Evolutionary conservation across 1,140 invertebrate species (phyloP), one percentile per base, ranked within the genome.

Genomic region (Ruditapes philippinarum): DNA sequence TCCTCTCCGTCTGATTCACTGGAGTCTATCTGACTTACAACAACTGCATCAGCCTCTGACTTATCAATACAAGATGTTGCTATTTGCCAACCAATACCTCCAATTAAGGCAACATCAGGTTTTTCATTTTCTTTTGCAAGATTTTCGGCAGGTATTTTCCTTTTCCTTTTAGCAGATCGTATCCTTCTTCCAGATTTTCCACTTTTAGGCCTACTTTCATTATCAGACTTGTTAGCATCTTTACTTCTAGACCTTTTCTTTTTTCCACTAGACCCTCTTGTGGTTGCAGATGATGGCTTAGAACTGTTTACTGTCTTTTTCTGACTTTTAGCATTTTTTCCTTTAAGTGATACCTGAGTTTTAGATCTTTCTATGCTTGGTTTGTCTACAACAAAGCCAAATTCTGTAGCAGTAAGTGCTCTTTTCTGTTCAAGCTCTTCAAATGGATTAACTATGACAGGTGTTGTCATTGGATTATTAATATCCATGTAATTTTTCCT

Each of bases 1-100:
- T 79, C 84, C 14, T 94, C 93, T 62, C 86, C 90, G 28, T 93
- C 92, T 51, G 92, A 93, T 33, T 88, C 89, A 80, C 87, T 86
- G 1, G 90, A 84, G 40, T 51, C 89, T 49, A 60, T 90, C 51
- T 40, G 38, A 82, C 87, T 89, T n/a, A 89, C 87, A 51, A 89
- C 51, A 33, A 93, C 92, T 22, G 89, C 92, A 28, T 91, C 57
- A 12, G 94, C 92, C 83, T 95, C 92, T 17, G 93, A 92, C 38
- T 92, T 92, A 40, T 95, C 94, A 28, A 91, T 80, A 88, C 93
- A 94, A 4, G 89, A 79, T 19, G 95, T 92, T n/a, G 93, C 93
- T 28, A 95, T 76, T 70, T 95, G 95, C 95, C 94, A 95, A 12
- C 94, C 95, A 80, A 95, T 94, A 14, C 94, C 94, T 45, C 93